These are phyloP conservation scores for Euwallacea similis DNA, from an alignment of 1,140 invertebrate species.

Conservation along the genomic window DNA sequence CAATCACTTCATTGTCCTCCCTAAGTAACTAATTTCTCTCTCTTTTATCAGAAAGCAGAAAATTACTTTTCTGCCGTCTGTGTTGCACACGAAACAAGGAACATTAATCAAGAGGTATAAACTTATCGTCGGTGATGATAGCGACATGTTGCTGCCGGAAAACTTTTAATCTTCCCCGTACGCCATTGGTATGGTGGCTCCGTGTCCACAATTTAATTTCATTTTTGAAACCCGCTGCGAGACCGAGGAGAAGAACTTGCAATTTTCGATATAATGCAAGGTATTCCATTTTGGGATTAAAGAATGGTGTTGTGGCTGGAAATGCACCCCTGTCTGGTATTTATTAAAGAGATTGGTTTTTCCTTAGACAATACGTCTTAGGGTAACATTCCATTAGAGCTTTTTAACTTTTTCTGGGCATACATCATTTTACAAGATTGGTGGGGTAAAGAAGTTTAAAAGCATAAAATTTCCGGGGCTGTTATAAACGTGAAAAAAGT, in stretches of 20 bases:
- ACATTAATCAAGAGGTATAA: slow-evolving; percentile 4
- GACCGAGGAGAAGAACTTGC: not conserved
- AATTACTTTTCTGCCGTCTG: slow-evolving; percentile 2
- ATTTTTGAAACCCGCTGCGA: not conserved
- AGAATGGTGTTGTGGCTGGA: no score
- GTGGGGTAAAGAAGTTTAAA: no score
- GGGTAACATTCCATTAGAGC: no score
- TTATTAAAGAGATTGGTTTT: no score
- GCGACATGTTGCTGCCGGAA: not conserved
- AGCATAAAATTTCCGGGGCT: no score
- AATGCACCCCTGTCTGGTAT: no score
- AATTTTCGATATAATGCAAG: not conserved
- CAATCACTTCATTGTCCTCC: no score
- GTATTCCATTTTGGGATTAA: no score
- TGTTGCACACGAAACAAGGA: not conserved
- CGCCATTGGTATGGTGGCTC: not conserved
- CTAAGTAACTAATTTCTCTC: not conserved
- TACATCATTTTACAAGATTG: no score
- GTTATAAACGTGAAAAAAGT: no score
- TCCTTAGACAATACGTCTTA: no score
- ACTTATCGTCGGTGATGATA: not conserved
- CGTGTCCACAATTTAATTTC: not conserved
- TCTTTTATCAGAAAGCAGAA: not conserved
- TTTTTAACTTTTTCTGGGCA: no score
- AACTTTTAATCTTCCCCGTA: slow-evolving; percentile 2